Conservation (phyloP, 1,140 invertebrate genomes). For the Drosophila parabipectinata region DNA sequence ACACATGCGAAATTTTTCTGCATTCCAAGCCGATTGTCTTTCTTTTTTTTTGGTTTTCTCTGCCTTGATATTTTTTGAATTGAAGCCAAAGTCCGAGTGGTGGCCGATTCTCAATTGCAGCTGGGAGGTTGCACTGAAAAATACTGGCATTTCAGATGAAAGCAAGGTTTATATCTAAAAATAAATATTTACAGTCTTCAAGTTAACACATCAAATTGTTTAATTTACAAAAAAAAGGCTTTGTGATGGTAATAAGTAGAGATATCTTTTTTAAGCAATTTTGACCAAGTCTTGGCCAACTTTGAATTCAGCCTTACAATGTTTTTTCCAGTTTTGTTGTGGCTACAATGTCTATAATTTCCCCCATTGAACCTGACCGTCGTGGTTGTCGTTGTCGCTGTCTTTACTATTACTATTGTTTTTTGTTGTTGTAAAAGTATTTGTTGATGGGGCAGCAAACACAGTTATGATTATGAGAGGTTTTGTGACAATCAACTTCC, state of each 20-base stretch:
- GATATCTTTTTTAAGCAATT: neutral
- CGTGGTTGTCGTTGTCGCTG: constrained; percentile 21
- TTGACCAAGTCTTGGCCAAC: constrained; percentile 20
- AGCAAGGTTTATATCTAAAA: neutral
- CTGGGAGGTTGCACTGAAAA: constrained; percentile 23
- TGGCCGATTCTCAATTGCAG: constrained; percentile 38
- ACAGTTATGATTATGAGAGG: constrained; percentile 67
- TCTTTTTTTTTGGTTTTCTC: constrained; percentile 15
- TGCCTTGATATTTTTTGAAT: constrained; percentile 12
- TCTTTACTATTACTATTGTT: constrained; percentile 8
- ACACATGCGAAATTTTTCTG: constrained; percentile 36
- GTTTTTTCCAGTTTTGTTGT: constrained; percentile 24
- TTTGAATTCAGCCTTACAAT: constrained; percentile 31
- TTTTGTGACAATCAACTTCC: constrained; percentile 75
- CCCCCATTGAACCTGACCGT: constrained; percentile 77
- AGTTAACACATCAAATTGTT: neutral
- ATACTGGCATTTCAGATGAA: neutral
- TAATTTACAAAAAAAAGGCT: neutral
- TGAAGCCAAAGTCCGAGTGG: constrained; percentile 21
- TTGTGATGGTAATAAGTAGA: neutral
- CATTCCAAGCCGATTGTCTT: constrained; percentile 19
- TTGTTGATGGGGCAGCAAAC: constrained; percentile 48
- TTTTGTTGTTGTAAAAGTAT: constrained; percentile 14
- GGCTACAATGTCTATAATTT: constrained; percentile 63
- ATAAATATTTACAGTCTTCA: neutral